phyloP scores from a whole-genome alignment of 2,888 invertebrate genomes.

The Thecocarcelia acutangulata region DNA sequence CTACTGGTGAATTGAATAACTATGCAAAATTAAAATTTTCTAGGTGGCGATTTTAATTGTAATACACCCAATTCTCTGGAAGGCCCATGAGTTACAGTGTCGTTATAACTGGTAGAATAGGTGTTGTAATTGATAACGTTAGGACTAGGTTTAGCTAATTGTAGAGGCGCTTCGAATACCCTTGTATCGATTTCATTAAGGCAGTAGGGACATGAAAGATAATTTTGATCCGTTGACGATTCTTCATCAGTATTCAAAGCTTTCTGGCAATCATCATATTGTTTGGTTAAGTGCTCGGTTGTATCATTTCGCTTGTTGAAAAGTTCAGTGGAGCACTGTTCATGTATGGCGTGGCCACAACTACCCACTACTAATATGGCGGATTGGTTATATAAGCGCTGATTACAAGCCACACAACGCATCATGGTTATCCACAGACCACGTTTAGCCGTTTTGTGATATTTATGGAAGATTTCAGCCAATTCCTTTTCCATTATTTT shows the following conservation, averaged over 20 bases:
- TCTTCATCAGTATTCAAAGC: conserved; percentile 27
- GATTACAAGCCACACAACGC: conserved; percentile 79
- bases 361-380: conserved; percentile 76
- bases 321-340: conserved; percentile 73
- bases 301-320: neutral
- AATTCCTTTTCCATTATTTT: conserved; percentile 86
- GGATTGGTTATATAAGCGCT: conserved; percentile 78
- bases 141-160: conserved; percentile 76
- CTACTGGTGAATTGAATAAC: neutral
- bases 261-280: conserved; percentile 28
- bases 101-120: conserved; percentile 9
- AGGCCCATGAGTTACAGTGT: neutral
- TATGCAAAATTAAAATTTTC: conserved; percentile 74
- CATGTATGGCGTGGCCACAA: conserved; percentile 80
- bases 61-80: conserved; percentile 74
- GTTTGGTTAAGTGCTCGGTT: neutral
- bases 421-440: conserved; percentile 80
- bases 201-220: conserved; percentile 78
- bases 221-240: conserved; percentile 36
- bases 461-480: conserved; percentile 82
- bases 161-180: conserved; percentile 72
- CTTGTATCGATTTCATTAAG: conserved; percentile 64
- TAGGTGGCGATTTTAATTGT: conserved; percentile 80
- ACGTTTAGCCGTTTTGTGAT: conserved; percentile 75
- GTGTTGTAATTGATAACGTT: conserved; percentile 70